phyloP scores from a whole-genome alignment of 2,113 vertebrate species.

The Hippocampus zosterae region DNA sequence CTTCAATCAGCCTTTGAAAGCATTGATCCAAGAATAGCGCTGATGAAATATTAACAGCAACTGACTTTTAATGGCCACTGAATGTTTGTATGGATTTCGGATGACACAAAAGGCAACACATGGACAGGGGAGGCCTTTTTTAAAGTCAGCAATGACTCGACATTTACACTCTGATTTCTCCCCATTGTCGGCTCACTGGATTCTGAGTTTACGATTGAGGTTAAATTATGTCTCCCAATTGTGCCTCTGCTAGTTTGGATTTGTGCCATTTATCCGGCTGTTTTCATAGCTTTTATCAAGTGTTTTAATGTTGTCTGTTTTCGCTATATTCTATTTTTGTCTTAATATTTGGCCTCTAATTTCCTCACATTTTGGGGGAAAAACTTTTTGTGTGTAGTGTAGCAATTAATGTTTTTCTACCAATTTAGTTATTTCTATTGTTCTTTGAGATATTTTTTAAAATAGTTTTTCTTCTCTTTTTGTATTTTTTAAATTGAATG shows the following conservation, averaged over 20 bases:
- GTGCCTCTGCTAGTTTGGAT: no score
- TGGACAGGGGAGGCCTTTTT: neutral
- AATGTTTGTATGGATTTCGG: conserved; percentile 65
- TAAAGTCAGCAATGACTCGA: neutral
- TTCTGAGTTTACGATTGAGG: neutral
- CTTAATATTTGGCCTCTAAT: no score
- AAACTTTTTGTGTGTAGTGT: neutral
- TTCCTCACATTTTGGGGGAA: neutral
- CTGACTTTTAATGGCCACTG: conserved; percentile 60
- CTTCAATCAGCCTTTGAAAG: conserved; percentile 75
- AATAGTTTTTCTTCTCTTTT: neutral
- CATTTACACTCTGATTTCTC: neutral
- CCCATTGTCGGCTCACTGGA: neutral
- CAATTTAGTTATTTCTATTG: neutral
- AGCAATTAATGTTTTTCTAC: neutral
- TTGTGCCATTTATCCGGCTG: no score
- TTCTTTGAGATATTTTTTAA: neutral
- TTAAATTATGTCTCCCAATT: no score
- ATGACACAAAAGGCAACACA: conserved; percentile 21
- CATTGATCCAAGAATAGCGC: conserved; percentile 81
- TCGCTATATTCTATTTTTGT: no score
- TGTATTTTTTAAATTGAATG: neutral
- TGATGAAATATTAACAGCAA: conserved; percentile 81
- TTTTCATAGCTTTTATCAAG: neutral
- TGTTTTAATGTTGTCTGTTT: no score